Conservation (phyloP, 2,113 vertebrate species). For the Microcebus jonahi region DNA sequence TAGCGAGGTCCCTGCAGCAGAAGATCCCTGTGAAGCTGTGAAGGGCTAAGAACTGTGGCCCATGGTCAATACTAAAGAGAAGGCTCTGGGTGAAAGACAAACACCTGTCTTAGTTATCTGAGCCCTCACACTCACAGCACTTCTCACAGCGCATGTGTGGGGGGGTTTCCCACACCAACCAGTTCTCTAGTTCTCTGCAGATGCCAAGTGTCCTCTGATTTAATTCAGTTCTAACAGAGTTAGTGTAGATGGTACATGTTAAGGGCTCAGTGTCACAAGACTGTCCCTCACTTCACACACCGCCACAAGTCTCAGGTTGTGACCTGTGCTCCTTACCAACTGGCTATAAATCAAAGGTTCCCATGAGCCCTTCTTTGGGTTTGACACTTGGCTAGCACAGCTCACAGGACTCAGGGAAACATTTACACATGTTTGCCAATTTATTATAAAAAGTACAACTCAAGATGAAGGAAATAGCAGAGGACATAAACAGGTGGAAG, state of each 20-base stretch:
- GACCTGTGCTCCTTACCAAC: not conserved
- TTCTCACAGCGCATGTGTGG: not conserved
- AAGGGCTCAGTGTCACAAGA: not conserved
- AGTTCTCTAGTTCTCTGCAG: not conserved
- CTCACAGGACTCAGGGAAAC: not conserved
- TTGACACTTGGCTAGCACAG: not conserved
- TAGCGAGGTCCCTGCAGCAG: not conserved
- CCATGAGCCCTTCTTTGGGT: not conserved
- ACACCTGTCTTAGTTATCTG: too few species aligned
- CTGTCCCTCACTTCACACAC: not conserved
- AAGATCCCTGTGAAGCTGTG: not conserved
- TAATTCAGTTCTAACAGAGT: not conserved
- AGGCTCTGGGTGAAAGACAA: not conserved
- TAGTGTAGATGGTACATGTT: too few species aligned
- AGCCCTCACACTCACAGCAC: not conserved
- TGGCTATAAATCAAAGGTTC: not conserved
- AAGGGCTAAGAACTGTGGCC: not conserved
- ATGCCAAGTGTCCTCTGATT: too few species aligned
- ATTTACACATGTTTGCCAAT: not conserved
- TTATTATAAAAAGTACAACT: not conserved
- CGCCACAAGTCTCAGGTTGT: not conserved
- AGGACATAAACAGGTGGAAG: too few species aligned
- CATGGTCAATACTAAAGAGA: not conserved
- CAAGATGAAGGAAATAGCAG: not conserved
- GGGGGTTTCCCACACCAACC: too few species aligned